These are phyloP conservation scores for Cercopithecus petaurista DNA, from an alignment of 2,797 vertebrate species.

Conservation along the genomic window DNA sequence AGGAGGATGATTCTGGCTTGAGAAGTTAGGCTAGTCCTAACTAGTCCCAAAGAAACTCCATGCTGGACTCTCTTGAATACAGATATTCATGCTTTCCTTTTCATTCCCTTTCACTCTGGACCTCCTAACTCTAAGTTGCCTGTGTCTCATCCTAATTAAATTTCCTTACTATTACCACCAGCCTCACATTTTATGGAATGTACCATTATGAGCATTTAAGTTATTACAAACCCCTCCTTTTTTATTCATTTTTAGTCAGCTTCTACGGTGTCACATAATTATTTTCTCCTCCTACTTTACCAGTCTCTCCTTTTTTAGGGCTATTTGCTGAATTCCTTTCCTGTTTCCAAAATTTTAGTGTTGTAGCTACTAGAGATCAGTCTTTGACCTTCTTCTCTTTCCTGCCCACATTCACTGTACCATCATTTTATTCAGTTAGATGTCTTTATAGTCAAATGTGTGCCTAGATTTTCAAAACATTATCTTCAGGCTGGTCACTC, in stretches of 20 bases:
- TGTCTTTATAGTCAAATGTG: background rate
- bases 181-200: background rate
- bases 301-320: background rate
- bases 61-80: background rate
- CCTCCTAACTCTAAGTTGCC: background rate
- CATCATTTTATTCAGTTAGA: background rate
- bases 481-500: background rate
- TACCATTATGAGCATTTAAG: background rate
- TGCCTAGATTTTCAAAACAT: background rate
- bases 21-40: too few species aligned
- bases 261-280: background rate
- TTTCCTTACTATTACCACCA: background rate
- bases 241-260: background rate
- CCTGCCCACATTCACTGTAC: background rate
- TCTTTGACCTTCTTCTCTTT: background rate
- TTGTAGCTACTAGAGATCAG: background rate
- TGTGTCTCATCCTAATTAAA: background rate
- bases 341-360: background rate
- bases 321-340: background rate
- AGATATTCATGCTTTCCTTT: background rate
- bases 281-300: background rate
- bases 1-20: background rate
- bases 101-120: background rate
- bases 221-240: background rate
- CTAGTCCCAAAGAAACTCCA: background rate